These are phyloP conservation scores for Mobula birostris DNA, from an alignment of 2,113 vertebrate genomes.

Conservation along the genomic window DNA sequence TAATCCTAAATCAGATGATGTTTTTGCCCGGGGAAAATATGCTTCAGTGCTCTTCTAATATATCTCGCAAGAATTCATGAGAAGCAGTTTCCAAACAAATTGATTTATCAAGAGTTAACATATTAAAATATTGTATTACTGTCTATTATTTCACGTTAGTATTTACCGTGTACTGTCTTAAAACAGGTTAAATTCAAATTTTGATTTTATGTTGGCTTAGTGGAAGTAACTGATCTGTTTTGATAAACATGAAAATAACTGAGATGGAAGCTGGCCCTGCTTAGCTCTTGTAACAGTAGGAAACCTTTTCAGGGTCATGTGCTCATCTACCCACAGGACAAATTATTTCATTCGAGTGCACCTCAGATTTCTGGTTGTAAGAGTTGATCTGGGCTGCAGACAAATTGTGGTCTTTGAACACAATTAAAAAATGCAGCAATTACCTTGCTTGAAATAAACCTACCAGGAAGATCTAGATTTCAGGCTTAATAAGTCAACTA, in stretches of 20 bases:
- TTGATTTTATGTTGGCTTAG: background rate
- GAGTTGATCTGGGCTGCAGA: background rate
- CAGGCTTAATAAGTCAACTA: background rate
- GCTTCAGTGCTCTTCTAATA: background rate
- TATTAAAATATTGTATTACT: background rate
- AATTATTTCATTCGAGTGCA: constrained; percentile 29
- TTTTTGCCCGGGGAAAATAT: constrained; percentile 20
- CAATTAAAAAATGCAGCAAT: background rate
- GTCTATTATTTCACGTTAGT: background rate
- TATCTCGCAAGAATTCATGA: constrained; percentile 30
- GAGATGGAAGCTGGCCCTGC: background rate
- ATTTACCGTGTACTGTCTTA: background rate
- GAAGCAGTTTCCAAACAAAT: background rate
- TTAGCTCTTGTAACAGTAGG: background rate
- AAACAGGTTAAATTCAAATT: background rate
- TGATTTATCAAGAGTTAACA: background rate
- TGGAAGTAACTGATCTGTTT: background rate
- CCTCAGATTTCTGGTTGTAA: background rate
- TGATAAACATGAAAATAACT: background rate
- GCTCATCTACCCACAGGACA: constrained; percentile 17
- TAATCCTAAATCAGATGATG: constrained; percentile 6
- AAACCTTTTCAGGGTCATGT: background rate
- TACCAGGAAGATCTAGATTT: background rate
- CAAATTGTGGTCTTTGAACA: background rate
- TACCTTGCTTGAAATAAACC: background rate